Percentiles rank a stretch among this genome's conserved stretches.
Conservation (phyloP, 2,797 vertebrate genomes). For the Vipera ursinii region DNA sequence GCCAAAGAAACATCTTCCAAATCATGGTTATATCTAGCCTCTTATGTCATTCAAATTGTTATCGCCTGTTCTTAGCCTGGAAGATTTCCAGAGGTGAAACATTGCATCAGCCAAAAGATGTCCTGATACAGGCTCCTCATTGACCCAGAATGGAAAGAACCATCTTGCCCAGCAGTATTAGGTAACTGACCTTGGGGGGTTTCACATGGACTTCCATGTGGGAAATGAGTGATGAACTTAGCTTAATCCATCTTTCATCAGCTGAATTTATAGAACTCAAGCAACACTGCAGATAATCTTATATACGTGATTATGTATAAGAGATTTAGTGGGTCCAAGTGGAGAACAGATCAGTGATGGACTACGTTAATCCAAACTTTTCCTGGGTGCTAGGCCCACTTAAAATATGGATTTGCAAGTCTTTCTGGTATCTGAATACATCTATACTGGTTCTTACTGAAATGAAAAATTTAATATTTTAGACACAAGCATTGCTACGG, state of each 20-base stretch:
- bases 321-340: background rate
- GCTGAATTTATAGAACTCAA: background rate
- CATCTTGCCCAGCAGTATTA: background rate
- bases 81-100: constrained; percentile 6
- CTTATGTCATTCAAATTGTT: background rate
- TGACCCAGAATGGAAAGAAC: background rate
- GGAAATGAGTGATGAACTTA: background rate
- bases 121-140: background rate
- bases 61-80: constrained; percentile 8
- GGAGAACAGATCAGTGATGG: background rate
- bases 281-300: background rate
- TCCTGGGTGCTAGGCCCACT: background rate
- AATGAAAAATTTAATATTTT: background rate
- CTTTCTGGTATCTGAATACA: background rate
- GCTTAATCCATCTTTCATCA: constrained; percentile 1
- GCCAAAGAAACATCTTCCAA: background rate
- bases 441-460: background rate
- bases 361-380: background rate
- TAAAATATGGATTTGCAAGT: background rate
- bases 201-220: background rate
- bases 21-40: background rate
- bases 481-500: background rate
- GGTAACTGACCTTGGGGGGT: background rate
- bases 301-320: background rate
- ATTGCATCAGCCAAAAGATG: background rate